Percentiles rank a stretch among this genome's conserved stretches.
Evolutionary conservation across 23 tunicate genomes (phyloP).

Genomic region (Styela plicata): DNA sequence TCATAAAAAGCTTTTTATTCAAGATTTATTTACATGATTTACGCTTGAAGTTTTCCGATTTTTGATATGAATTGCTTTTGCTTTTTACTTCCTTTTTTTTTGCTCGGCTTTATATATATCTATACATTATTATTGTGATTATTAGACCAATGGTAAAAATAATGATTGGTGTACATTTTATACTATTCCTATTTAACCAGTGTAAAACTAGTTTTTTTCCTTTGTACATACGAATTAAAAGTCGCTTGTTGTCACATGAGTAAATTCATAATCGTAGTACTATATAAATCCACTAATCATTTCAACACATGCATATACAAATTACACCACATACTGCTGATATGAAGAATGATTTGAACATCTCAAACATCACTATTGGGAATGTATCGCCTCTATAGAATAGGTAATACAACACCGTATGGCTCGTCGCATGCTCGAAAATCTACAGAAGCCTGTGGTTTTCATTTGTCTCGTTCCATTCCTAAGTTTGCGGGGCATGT

Average conservation of each 20-base stretch:
- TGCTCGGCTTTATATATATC: not conserved
- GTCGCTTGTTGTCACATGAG: not conserved
- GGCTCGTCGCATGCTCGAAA: conserved; percentile 20
- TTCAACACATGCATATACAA: not conserved
- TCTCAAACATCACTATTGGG: not conserved
- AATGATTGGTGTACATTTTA: not conserved
- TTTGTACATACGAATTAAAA: not conserved
- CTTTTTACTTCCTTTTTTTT: too few relatives aligned
- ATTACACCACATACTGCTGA: not conserved
- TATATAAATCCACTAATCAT: not conserved
- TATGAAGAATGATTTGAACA: not conserved
- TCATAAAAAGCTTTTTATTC: too few relatives aligned
- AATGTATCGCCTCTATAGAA: not conserved
- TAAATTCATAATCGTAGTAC: not conserved
- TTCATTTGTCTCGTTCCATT: too few relatives aligned
- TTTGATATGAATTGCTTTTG: too few relatives aligned
- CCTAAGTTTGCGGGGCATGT: too few relatives aligned
- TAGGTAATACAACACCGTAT: not conserved
- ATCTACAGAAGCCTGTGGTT: conserved; percentile 16
- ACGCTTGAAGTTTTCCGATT: too few relatives aligned
- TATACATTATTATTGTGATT: too few relatives aligned
- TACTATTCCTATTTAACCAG: not conserved
- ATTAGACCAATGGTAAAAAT: too few relatives aligned
- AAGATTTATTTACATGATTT: too few relatives aligned
- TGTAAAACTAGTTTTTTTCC: not conserved